Base-by-base conservation (phyloP, 2,113 vertebrate genomes). In the Leptosomus discolor region DNA sequence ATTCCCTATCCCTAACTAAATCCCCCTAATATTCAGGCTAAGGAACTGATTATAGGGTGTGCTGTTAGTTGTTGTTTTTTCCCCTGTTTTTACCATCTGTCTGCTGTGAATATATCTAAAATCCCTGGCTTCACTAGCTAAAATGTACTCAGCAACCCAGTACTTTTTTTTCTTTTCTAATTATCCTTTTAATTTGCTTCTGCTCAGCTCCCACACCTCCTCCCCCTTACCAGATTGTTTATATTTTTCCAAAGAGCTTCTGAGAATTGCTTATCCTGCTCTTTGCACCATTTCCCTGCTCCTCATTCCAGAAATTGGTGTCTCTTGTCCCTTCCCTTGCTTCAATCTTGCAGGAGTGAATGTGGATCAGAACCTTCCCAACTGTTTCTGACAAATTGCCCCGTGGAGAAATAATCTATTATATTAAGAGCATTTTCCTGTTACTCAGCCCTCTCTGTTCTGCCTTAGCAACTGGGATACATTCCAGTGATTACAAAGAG, bases 141-240 rank as follows among this genome's bases (percentile, higher is more conserved):
- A 95, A 96, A 93, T 75, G 63, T 95, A 95, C 96, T 97, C 58
- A 83, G 70, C 34, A 88, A 91, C 11, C 22, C 39, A 4, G 1
- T 53, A 57, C 92, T 95, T 81, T 94, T 76, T 82, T 95, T 92
- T 16, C 41, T 69, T 27, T 91, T 96, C 97, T 97, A 94, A 97
- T 97, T 96, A 96, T 96, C 92, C 85, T 96, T 97, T 95, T 92
- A 94, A 96, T 96, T 96, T 95, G 89, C 96, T 97, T 97, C 94
- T 97, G 91, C 81, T 94, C 65, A 61, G 51, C 86, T 94, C 95
- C 95, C 89, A 96, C 96, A 94, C 90, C 54, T 92, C 89, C 96
- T 92, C 95, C 85, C 64, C 45, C 94, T 90, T 91, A 95, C 85
- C 97, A 97, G 97, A 96, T 94, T 97, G 97, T 97, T 97, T 97